Base-by-base conservation (phyloP, 2,113 vertebrate species). In the Oxyruncus cristatus region DNA sequence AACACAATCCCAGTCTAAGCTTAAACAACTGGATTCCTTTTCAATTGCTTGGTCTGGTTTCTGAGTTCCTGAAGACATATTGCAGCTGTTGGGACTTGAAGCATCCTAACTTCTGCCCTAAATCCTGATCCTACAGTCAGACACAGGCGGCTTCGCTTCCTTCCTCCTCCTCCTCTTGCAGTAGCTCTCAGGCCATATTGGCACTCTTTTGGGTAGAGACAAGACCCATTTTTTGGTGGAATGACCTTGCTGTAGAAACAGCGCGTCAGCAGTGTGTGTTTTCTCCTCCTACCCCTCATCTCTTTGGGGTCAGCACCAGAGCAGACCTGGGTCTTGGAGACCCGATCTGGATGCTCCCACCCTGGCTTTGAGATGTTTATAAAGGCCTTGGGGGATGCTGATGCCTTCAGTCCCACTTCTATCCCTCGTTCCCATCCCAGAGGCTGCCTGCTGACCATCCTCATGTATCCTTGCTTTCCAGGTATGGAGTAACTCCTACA, bases 21-120 rank as follows among this genome's bases (percentile, higher is more conserved):
- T 97, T 95, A 92, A 97, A 95, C 91, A 96, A 97, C 84, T 92
- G 89, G 89, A 95, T 97, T 96, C 93, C 65, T 97, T 93, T 91
- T 75, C 86, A 65, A 56, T 93, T 93, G 80, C 77, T 91, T 96
- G 81, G 86, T 77, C 83, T 37, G 2, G 52, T 93, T 95, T 87
- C 89, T 91, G 84, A 85, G 93, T 71, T 91, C 70, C 91, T 85
- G 73, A 44, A 94, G 93, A 95, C 77, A 87, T 11, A 9, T 13
- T 87, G 58, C 96, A 97, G 95, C 93, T 97, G 91, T 84, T 6
- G 11, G 74, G 91, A 84, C 63, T 70, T 71, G 80, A 92, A 75
- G 80, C 35, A 72, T 63, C 86, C 39, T 44, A 27, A 71, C 35
- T 92, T 42, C 59, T 95, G 35, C 79, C 65, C 63, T 63, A 22